Evolutionary conservation across 1,140 invertebrate genomes (phyloP).

Genomic region (Dryas iulia): DNA sequence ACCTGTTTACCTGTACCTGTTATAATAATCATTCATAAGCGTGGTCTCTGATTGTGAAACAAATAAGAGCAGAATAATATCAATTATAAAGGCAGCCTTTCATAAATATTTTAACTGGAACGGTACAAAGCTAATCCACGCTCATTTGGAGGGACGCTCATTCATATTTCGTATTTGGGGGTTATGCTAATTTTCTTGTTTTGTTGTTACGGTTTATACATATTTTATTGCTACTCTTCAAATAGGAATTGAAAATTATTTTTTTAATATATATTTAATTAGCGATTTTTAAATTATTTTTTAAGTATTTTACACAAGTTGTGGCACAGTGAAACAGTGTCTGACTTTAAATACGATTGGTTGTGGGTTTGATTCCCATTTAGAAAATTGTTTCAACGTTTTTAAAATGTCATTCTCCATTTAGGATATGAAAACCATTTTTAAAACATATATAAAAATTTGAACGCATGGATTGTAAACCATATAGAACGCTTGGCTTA

Average conservation of each 20-base stretch:
- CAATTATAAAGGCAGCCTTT: conserved; percentile 26
- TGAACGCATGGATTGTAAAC: too few species aligned
- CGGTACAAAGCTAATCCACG: conserved; percentile 47
- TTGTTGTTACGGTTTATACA: conserved; percentile 14
- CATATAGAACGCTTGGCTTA: too few species aligned
- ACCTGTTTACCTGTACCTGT: neutral
- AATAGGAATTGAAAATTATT: neutral
- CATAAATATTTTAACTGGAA: conserved; percentile 54
- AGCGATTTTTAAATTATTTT: too few species aligned
- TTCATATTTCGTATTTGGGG: conserved; percentile 43
- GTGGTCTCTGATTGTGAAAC: neutral
- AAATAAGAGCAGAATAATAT: conserved; percentile 15
- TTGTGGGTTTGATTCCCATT: too few species aligned
- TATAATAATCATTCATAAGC: neutral
- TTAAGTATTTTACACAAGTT: too few species aligned
- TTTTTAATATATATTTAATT: neutral
- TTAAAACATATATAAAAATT: too few species aligned
- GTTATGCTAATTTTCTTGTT: conserved; percentile 39
- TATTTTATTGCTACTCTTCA: neutral
- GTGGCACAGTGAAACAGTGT: too few species aligned
- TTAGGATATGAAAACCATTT: too few species aligned
- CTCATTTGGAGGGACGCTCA: conserved; percentile 45
- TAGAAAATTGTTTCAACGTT: too few species aligned
- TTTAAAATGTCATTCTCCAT: too few species aligned
- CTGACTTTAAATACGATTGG: too few species aligned